Conservation (phyloP, 53 echinoderm and acorn worm species). For the Zoroaster sp. region DNA sequence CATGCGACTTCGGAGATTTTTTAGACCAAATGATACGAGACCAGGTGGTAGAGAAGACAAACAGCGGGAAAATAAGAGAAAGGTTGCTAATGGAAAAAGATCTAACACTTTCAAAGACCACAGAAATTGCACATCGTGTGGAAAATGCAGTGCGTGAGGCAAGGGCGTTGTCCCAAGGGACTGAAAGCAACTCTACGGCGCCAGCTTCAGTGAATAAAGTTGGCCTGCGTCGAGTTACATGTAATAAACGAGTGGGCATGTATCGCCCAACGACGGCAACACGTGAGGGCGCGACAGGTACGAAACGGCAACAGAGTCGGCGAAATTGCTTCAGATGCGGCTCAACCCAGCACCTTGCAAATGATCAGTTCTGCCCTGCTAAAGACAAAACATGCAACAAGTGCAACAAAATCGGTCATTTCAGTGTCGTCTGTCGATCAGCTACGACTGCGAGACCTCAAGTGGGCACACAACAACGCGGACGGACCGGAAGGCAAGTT, state of each 20-base stretch:
- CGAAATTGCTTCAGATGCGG: constrained; percentile 38
- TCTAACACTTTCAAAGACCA: constrained; percentile 2
- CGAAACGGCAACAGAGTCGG: neutral
- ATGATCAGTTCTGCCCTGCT: constrained; percentile 14
- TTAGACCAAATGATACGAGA: constrained; percentile 63
- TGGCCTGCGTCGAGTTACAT: no score
- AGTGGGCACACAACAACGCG: neutral
- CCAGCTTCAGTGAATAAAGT: neutral
- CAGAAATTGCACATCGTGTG: neutral
- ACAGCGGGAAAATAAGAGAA: constrained; percentile 30
- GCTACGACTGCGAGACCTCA: neutral
- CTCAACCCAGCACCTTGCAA: constrained; percentile 35
- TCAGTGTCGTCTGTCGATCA: constrained; percentile 2
- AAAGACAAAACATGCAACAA: neutral
- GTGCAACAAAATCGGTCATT: constrained; percentile 39
- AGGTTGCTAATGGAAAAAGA: constrained; percentile 45
- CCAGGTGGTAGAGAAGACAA: constrained; percentile 57
- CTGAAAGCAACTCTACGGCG: constrained; percentile 1
- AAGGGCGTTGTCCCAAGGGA: constrained; percentile 13
- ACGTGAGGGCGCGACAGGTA: neutral
- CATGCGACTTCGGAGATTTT: constrained; percentile 55
- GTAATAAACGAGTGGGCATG: no score
- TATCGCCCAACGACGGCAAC: neutral
- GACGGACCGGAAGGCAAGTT: neutral
- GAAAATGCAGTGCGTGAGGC: constrained; percentile 38